phyloP scores from a whole-genome alignment of 64 coral and sea anemone genomes.

The Montipora capricornis region DNA sequence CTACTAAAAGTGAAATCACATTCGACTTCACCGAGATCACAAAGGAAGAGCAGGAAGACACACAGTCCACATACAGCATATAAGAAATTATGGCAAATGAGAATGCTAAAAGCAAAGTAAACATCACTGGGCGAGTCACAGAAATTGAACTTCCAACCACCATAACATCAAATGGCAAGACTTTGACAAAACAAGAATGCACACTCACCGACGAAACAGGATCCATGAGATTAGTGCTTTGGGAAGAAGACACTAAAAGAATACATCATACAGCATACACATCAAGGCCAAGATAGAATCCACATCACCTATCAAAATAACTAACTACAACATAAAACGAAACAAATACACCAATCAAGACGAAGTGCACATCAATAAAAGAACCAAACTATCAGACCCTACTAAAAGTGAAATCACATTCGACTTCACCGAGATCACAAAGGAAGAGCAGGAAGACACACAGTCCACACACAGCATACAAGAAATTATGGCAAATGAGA shows the following conservation, averaged over 20 bases:
- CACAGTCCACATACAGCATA: slow-evolving; percentile 50
- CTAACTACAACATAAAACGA: slow-evolving; percentile 49
- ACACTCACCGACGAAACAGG: slow-evolving; percentile 70
- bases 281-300: slow-evolving; percentile 64
- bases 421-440: slow-evolving; percentile 56
- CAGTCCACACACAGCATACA: slow-evolving; percentile 59
- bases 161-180: slow-evolving; percentile 65
- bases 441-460: slow-evolving; percentile 40
- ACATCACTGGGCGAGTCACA: slow-evolving; percentile 70
- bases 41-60: slow-evolving; percentile 41
- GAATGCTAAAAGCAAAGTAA: slow-evolving; percentile 73
- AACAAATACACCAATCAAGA: slow-evolving; percentile 63
- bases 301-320: slow-evolving; percentile 75
- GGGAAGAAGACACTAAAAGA: slow-evolving; percentile 61
- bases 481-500: slow-evolving; percentile 65
- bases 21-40: slow-evolving; percentile 65
- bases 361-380: slow-evolving; percentile 79
- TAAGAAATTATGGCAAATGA: slow-evolving; percentile 64
- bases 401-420: slow-evolving; percentile 70
- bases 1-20: slow-evolving; percentile 64
- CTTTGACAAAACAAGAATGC: slow-evolving; percentile 61
- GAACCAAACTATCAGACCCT: slow-evolving; percentile 67
- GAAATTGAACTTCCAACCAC: slow-evolving; percentile 46
- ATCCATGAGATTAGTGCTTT: slow-evolving; percentile 82
- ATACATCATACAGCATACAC: too few relatives aligned